A percentile compares a stretch with the other conserved stretches of the same genome.
These are phyloP conservation scores for Centroberyx gerrardi DNA, from an alignment of 2,797 vertebrate species.

Conservation along the genomic window DNA sequence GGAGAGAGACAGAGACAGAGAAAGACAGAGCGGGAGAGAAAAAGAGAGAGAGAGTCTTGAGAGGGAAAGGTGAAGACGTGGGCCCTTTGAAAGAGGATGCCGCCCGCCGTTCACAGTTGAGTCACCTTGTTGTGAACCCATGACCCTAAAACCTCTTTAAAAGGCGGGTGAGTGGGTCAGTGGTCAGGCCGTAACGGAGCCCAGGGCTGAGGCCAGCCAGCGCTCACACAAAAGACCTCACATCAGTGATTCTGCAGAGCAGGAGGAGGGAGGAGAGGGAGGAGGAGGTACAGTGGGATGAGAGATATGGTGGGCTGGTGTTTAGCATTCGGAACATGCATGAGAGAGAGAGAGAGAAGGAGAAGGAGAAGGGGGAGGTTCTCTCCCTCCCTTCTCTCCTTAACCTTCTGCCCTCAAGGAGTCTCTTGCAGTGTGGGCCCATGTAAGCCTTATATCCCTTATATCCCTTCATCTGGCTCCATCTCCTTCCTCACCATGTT, in stretches of 20 bases:
- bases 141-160: constrained; percentile 85
- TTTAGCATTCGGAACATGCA: constrained; percentile 70
- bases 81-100: constrained; percentile 84
- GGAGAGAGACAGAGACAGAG: constrained; percentile 40
- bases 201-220: constrained; percentile 68
- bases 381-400: constrained; percentile 44
- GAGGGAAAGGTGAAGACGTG: constrained; percentile 75
- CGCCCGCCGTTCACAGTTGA: constrained; percentile 79
- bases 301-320: constrained; percentile 55
- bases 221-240: constrained; percentile 78
- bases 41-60: constrained; percentile 49
- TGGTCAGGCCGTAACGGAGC: constrained; percentile 82
- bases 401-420: constrained; percentile 67
- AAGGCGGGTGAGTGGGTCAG: constrained; percentile 83
- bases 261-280: constrained; percentile 55
- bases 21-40: constrained; percentile 29
- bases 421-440: constrained; percentile 41
- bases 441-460: constrained; percentile 49
- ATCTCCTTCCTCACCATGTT: constrained; percentile 54
- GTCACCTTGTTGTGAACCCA: constrained; percentile 86
- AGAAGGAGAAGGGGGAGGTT: constrained; percentile 33
- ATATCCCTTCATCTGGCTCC: constrained; percentile 66
- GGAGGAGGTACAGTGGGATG: constrained; percentile 57
- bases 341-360: constrained; percentile 29
- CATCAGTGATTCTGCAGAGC: constrained; percentile 77